These are phyloP conservation scores for Microctenopoma stevenorrisi DNA, from an alignment of 2,797 vertebrate genomes.

Conservation along the genomic window DNA sequence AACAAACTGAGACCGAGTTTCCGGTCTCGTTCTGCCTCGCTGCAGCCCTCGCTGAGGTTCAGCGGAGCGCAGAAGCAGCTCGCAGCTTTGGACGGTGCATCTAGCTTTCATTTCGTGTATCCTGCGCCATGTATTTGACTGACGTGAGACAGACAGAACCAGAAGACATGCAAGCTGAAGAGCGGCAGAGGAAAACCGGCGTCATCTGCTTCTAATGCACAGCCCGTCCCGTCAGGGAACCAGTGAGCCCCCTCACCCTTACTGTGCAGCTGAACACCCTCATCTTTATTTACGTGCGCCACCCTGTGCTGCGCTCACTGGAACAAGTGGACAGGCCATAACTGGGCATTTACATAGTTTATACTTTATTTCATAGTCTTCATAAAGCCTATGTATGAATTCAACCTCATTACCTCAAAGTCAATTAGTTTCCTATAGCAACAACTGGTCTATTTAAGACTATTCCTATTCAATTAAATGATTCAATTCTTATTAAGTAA, in stretches of 20 bases:
- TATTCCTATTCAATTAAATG: too few relatives aligned
- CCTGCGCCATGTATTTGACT: neutral
- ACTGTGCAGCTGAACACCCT: neutral
- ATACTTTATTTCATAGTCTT: neutral
- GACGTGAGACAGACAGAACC: neutral
- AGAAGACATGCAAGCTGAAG: neutral
- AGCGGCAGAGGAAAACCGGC: rapidly evolving
- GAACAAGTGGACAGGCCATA: neutral
- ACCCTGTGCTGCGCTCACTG: neutral
- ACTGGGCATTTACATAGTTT: neutral
- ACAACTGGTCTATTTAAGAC: too few relatives aligned
- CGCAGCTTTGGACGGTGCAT: too few relatives aligned
- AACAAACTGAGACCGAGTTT: rapidly evolving
- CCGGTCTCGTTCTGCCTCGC: conserved; percentile 4
- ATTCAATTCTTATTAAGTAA: too few relatives aligned
- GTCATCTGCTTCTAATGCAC: conserved; percentile 41
- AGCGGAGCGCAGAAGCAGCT: neutral
- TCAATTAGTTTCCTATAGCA: too few relatives aligned
- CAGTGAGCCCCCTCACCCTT: neutral
- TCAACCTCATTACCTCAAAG: too few relatives aligned
- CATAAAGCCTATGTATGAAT: neutral
- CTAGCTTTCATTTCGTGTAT: neutral
- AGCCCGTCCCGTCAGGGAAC: neutral
- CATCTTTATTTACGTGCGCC: neutral
- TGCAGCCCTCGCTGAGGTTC: neutral